Evolutionary conservation across 2,888 invertebrate species (phyloP).

Genomic region (Heteropelma amictum): DNA sequence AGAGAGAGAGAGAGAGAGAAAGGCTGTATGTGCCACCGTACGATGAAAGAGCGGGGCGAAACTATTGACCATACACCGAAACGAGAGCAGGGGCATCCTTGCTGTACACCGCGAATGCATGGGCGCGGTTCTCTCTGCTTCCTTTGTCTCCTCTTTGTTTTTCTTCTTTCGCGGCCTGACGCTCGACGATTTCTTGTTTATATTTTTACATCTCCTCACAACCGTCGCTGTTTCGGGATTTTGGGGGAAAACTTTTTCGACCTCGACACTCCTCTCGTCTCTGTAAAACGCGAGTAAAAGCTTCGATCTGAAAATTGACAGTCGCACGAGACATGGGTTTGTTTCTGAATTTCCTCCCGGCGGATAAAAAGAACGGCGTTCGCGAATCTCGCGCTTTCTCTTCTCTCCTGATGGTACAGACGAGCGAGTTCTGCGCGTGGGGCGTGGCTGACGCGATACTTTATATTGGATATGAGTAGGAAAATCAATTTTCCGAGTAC

Average conservation of each 20-base stretch:
- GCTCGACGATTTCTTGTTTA: no score
- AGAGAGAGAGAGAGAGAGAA: no score
- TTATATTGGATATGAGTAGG: no score
- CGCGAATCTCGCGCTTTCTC: constrained; percentile 13
- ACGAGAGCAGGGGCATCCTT: constrained; percentile 58
- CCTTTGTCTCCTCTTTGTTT: constrained; percentile 40
- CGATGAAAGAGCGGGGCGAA: constrained; percentile 35
- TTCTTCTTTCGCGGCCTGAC: constrained; percentile 12
- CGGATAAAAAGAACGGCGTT: constrained; percentile 35
- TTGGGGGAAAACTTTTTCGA: no score
- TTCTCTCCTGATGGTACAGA: not conserved
- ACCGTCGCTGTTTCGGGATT: no score
- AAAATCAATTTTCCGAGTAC: constrained; percentile 24
- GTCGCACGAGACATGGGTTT: no score
- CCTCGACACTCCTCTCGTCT: no score
- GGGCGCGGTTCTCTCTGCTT: constrained; percentile 61
- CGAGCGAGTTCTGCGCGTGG: constrained; percentile 23
- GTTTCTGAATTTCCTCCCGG: constrained; percentile 19
- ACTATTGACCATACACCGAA: constrained; percentile 51
- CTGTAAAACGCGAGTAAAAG: no score
- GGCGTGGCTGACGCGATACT: constrained; percentile 56
- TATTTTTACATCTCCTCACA: no score
- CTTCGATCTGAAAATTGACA: no score
- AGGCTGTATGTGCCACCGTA: constrained; percentile 32
- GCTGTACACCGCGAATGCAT: constrained; percentile 57